Evolutionary conservation across 2,888 invertebrate genomes (phyloP).

Genomic region (Drosophila maculinotata): DNA sequence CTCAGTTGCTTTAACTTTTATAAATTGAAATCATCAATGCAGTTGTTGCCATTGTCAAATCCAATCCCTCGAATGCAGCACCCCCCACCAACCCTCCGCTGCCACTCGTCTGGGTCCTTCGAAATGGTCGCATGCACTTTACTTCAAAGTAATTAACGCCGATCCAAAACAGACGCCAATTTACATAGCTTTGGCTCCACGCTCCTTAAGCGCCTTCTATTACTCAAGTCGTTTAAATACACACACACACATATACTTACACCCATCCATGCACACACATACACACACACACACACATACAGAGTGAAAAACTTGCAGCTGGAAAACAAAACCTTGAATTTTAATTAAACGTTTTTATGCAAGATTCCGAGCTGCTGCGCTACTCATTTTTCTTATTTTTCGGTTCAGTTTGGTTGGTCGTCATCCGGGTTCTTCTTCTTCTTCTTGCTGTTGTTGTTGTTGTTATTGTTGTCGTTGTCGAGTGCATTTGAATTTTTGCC

Average conservation of each 20-base stretch:
- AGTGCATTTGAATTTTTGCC: slow-evolving; percentile 76
- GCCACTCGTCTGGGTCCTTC: slow-evolving; percentile 32
- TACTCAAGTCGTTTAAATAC: slow-evolving; percentile 52
- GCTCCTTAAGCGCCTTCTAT: slow-evolving; percentile 45
- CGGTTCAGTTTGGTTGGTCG: slow-evolving; percentile 54
- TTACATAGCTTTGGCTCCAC: slow-evolving; percentile 60
- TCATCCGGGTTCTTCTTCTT: slow-evolving; percentile 31
- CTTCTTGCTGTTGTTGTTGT: slow-evolving; percentile 24
- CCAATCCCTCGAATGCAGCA: slow-evolving; percentile 6
- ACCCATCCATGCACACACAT: slow-evolving; percentile 1
- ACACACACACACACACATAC: slow-evolving; percentile 7
- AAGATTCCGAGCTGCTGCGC: slow-evolving; percentile 56
- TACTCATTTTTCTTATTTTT: slow-evolving; percentile 53
- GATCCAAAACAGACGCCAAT: slow-evolving; percentile 79
- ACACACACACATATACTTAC: slow-evolving; percentile 18
- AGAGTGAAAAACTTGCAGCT: slow-evolving; percentile 62
- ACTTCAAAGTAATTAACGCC: slow-evolving; percentile 79
- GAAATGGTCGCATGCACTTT: slow-evolving; percentile 68
- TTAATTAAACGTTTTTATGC: slow-evolving; percentile 80
- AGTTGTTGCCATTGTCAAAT: slow-evolving; percentile 53
- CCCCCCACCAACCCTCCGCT: not conserved
- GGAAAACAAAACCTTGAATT: slow-evolving; percentile 78
- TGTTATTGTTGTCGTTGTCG: slow-evolving; percentile 31
- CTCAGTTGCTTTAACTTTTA: slow-evolving; percentile 46
- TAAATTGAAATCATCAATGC: slow-evolving; percentile 64